Evolutionary conservation across 2,888 invertebrate genomes (phyloP), one percentile per base, ranked within the genome.

Genomic region (Melanostoma scalare): DNA sequence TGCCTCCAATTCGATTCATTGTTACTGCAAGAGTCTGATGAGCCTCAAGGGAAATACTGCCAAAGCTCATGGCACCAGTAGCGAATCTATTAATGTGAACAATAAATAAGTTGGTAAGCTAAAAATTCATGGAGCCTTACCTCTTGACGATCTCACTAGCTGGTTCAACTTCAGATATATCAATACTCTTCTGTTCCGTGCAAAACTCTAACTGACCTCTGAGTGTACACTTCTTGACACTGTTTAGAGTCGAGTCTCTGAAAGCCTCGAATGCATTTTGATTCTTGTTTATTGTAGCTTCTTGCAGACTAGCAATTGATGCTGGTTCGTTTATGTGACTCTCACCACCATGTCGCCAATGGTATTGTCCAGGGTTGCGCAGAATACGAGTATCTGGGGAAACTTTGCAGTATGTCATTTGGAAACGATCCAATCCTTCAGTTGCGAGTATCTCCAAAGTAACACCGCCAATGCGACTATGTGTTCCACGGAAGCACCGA

Each of bases 261-360:
- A 93, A 96, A 88, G 95, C 95, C 82, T 97, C 96, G 90, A 98
- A 99, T 0, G 98, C 96, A 42, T 93, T 94, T 69, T 92, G 92
- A 91, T 94, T 97, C 86, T 98, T 98, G 86, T 93, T 94, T 36
- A 94, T 91, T 0, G 97, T 95, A 0, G 99, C 98, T 91, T 99
- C 98, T 94, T 98, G 94, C 6, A 94, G 88, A 87, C 92, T 93
- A 38, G 93, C 93, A 89, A 94, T 95, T 85, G 96, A 95, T 87
- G 94, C 92, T 0, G 99, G 99, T 89, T 99, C 99, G 91, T 99
- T 99, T 89, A 99, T 95, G 92, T 99, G 99, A 87, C 97, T 97
- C 92, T 99, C 99, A 2, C 99, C 99, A 10, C 98, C 98, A 85
- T 96, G 95, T 87, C 99, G 94, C 99, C 99, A 99, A 91, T 99